Evolutionary conservation across 2,113 vertebrate genomes (phyloP).

Genomic region (Hylia prasina): DNA sequence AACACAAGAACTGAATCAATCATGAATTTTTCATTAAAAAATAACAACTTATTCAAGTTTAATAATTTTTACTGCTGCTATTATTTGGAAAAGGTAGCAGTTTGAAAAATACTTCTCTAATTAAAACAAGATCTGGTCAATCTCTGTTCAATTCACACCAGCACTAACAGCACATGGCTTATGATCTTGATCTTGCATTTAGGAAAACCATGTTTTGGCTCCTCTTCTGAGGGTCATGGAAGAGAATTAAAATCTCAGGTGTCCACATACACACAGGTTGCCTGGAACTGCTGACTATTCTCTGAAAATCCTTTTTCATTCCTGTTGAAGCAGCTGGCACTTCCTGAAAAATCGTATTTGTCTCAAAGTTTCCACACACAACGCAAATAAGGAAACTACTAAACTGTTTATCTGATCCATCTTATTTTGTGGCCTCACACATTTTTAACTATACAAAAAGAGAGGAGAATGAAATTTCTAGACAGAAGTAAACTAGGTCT

Average conservation of each 20-base stretch:
- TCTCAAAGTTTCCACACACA: not conserved
- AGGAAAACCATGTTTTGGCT: not conserved
- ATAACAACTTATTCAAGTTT: fast-evolving
- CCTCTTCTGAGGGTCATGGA: not conserved
- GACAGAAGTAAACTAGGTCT: not conserved
- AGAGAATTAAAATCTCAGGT: not conserved
- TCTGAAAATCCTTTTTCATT: not conserved
- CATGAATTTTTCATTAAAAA: not conserved
- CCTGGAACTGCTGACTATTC: not conserved
- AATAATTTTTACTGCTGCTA: not conserved
- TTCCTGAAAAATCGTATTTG: not conserved
- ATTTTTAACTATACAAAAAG: not conserved
- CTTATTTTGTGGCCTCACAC: not conserved
- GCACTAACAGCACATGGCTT: not conserved
- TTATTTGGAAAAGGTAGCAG: fast-evolving
- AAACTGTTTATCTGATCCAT: not conserved
- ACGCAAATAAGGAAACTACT: not conserved
- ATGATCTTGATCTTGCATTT: not conserved
- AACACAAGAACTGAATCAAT: fast-evolving
- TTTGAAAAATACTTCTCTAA: not conserved
- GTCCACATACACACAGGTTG: not conserved
- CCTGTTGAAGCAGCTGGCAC: not conserved
- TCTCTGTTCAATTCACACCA: not conserved
- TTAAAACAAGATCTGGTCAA: not conserved
- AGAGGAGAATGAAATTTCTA: not conserved